Percentiles rank a stretch among this genome's conserved stretches.
Evolutionary conservation across 2,797 vertebrate species (phyloP).

Genomic region (Potorous gilbertii): DNA sequence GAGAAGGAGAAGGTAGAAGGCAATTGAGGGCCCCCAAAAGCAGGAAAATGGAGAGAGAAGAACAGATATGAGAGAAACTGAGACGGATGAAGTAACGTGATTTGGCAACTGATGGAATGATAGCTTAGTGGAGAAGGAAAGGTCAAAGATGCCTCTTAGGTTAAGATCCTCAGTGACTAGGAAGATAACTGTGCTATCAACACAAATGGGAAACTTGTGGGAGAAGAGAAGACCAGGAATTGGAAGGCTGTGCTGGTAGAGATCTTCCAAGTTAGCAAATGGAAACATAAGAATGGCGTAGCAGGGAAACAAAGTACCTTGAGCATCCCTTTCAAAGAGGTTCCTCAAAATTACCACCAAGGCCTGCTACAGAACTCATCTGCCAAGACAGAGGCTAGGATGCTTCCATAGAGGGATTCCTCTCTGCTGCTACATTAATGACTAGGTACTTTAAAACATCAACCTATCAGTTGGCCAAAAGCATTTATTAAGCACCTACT

Average conservation of each 20-base stretch:
- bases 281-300: not conserved
- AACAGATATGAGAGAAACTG: not conserved
- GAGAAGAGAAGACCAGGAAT: not conserved
- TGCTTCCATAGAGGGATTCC: not conserved
- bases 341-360: not conserved
- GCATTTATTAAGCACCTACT: not conserved
- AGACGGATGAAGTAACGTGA: not conserved
- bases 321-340: not conserved
- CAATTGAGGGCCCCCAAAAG: not conserved
- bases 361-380: not conserved
- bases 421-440: not conserved
- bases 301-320: not conserved
- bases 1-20: not conserved
- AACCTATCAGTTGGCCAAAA: constrained; percentile 12
- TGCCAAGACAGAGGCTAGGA: not conserved
- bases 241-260: not conserved
- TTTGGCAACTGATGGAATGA: not conserved
- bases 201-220: not conserved
- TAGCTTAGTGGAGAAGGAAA: not conserved
- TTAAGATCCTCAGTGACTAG: not conserved
- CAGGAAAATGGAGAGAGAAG: not conserved
- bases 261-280: not conserved
- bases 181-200: not conserved
- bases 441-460: constrained; percentile 15
- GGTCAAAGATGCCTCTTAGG: not conserved